Evolutionary conservation across 2,888 invertebrate species (phyloP).

Genomic region (Eristalis arbustorum): DNA sequence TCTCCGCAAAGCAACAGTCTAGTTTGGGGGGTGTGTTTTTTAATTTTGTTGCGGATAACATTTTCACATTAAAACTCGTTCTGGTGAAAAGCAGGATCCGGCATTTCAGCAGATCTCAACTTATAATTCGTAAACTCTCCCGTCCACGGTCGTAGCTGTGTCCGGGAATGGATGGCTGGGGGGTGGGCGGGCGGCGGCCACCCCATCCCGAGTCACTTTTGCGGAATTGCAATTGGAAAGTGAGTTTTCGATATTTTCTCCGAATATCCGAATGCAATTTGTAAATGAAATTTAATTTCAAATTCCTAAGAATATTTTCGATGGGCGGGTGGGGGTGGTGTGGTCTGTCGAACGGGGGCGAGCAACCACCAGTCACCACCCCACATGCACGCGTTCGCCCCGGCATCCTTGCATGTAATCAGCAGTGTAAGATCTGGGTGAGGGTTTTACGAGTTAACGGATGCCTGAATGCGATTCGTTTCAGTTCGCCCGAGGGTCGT

Average conservation of each 20-base stretch:
- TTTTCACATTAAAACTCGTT: conserved; percentile 50
- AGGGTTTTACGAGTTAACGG: conserved; percentile 23
- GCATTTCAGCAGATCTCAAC: conserved; percentile 51
- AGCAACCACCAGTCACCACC: neutral
- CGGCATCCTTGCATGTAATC: conserved; percentile 2
- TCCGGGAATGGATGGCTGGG: neutral
- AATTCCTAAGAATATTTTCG: conserved; percentile 31
- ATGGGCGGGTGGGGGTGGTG: neutral
- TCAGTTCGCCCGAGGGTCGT: neutral
- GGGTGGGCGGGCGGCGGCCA: neutral
- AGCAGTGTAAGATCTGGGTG: neutral
- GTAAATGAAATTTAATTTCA: conserved; percentile 62
- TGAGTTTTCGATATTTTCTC: conserved; percentile 31
- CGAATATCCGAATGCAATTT: conserved; percentile 58
- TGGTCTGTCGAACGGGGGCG: neutral
- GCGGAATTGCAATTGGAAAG: conserved; percentile 29
- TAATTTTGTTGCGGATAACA: conserved; percentile 52
- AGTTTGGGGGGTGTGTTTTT: neutral
- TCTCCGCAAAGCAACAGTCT: neutral
- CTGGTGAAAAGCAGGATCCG: neutral
- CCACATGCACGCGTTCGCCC: neutral
- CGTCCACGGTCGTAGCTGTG: neutral
- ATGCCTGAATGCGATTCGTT: conserved; percentile 23
- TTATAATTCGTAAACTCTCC: conserved; percentile 49
- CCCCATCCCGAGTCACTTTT: neutral